Evolutionary conservation across 2,113 vertebrate species (phyloP).

Genomic region (Sclerurus mexicanus): DNA sequence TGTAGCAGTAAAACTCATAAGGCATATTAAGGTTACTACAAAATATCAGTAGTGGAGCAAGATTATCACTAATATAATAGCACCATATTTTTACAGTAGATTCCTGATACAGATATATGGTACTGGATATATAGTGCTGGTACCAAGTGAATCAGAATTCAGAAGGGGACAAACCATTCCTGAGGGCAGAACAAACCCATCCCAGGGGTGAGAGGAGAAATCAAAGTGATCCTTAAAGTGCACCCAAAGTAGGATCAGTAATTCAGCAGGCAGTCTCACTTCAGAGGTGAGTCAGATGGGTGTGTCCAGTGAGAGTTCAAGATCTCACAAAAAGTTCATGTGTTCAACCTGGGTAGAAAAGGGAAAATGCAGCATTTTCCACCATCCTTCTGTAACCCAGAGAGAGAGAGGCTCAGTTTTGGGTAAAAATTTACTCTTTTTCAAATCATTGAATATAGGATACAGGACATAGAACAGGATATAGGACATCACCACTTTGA

Average conservation of each 20-base stretch:
- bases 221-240: fast-evolving
- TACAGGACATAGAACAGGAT: fast-evolving
- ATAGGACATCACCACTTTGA: not conserved
- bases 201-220: not conserved
- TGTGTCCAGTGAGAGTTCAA: not conserved
- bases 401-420: not conserved
- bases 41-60: not conserved
- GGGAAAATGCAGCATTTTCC: not conserved
- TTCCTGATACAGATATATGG: not conserved
- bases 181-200: not conserved
- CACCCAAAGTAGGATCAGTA: not conserved
- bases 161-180: not conserved
- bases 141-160: not conserved
- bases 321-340: not conserved
- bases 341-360: not conserved
- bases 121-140: no score
- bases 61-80: not conserved
- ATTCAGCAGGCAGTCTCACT: not conserved
- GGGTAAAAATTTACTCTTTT: not conserved
- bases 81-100: not conserved
- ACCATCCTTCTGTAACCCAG: no score
- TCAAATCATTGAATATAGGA: not conserved
- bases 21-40: not conserved
- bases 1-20: not conserved
- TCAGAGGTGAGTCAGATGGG: not conserved